Percentiles rank a stretch among this genome's conserved stretches.
Conservation (phyloP, 2,797 vertebrate species). For the Oryzias dopingdopingensis region DNA sequence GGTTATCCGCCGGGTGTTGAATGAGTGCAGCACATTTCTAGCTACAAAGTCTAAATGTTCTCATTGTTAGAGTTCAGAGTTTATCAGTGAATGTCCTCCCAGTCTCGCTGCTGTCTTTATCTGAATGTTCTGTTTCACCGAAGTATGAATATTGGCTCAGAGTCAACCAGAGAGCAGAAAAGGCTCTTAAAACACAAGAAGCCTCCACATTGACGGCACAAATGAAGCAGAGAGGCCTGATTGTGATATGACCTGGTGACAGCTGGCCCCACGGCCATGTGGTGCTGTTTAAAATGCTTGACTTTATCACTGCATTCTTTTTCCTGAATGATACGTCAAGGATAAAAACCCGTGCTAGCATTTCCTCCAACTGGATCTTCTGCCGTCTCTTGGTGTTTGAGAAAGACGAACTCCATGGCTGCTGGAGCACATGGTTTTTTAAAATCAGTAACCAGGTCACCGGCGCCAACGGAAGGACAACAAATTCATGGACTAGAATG, state of each 20-base stretch:
- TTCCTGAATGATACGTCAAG: conserved; percentile 31
- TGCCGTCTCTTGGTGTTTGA: background rate
- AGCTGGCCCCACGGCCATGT: conserved; percentile 42
- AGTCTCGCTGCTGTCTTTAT: conserved; percentile 60
- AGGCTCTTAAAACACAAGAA: conserved; percentile 48
- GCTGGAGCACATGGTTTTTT: conserved; percentile 7
- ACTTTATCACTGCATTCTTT: conserved; percentile 40
- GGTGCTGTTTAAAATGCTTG: conserved; percentile 38
- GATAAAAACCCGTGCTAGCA: conserved; percentile 40
- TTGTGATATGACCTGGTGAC: conserved; percentile 52
- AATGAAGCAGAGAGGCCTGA: conserved; percentile 45
- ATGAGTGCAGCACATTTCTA: conserved; percentile 46
- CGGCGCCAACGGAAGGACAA: conserved; percentile 50
- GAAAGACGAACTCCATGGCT: conserved; percentile 1
- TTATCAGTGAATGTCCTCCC: conserved; percentile 76
- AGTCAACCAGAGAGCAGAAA: conserved; percentile 45
- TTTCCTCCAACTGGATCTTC: conserved; percentile 36
- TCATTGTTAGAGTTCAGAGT: conserved; percentile 72
- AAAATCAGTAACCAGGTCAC: conserved; percentile 25
- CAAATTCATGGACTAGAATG: conserved; percentile 54
- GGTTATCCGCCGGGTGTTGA: conserved; percentile 29
- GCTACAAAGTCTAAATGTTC: conserved; percentile 66
- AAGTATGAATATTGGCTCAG: conserved; percentile 62
- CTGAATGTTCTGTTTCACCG: conserved; percentile 70
- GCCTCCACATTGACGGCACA: conserved; percentile 48